These are phyloP conservation scores for Agelaius tricolor DNA, from an alignment of 2,113 vertebrate genomes.

Conservation along the genomic window DNA sequence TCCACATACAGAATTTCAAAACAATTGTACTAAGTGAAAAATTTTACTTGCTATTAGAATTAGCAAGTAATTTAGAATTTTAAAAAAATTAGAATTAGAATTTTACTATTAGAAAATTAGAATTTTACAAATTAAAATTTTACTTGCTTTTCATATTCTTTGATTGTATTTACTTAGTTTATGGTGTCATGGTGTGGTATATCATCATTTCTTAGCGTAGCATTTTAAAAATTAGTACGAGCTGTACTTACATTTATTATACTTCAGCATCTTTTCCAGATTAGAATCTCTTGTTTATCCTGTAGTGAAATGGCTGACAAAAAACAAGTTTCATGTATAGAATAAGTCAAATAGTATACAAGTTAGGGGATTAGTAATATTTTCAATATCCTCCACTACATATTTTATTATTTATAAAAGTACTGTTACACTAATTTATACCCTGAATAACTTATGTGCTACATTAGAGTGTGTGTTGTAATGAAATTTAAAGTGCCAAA, in stretches of 20 bases:
- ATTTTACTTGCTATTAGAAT: neutral
- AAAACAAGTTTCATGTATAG: neutral
- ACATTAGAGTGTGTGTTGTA: neutral
- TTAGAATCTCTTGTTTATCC: neutral
- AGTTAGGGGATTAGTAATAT: neutral
- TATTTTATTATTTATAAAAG: neutral
- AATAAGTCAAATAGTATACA: neutral
- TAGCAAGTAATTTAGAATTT: too few relatives aligned
- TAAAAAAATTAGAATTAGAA: too few relatives aligned
- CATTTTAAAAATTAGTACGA: neutral
- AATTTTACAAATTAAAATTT: neutral
- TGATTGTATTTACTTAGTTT: neutral
- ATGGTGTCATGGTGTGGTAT: neutral
- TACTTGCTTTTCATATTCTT: neutral
- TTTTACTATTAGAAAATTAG: too few relatives aligned
- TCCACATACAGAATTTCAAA: neutral
- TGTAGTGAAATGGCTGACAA: neutral
- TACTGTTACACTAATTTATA: neutral
- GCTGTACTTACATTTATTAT: neutral
- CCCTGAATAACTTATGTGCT: neutral
- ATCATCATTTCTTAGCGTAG: neutral
- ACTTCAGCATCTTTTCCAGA: neutral
- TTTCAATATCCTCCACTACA: neutral
- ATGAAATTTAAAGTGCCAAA: neutral
- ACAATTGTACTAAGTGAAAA: neutral